Conservation (phyloP, 2,113 vertebrate species). For the Archilochus colubris region DNA sequence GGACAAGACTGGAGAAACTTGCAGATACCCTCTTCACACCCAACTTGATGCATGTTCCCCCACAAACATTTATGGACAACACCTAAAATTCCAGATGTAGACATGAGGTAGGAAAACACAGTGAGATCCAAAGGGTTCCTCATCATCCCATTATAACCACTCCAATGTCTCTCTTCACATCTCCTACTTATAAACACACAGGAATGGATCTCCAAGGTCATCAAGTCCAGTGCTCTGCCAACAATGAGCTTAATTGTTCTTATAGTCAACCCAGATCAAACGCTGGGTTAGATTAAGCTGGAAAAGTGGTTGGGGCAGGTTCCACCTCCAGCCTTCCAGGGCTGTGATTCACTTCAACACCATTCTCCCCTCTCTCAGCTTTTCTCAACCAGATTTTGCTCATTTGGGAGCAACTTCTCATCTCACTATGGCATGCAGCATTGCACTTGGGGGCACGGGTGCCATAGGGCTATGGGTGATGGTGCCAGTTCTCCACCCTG, state of each 20-base stretch:
- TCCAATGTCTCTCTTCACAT: background rate
- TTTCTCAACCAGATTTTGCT: background rate
- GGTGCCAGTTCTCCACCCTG: fast-evolving
- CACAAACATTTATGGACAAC: background rate
- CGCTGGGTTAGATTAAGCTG: background rate
- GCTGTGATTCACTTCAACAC: background rate
- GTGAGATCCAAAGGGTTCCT: background rate
- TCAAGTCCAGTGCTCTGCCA: slow-evolving; percentile 6
- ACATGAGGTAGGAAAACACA: background rate
- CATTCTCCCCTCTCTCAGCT: background rate
- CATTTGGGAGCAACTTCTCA: background rate
- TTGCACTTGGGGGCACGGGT: fast-evolving
- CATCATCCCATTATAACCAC: background rate
- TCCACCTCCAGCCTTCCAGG: background rate
- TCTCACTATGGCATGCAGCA: fast-evolving
- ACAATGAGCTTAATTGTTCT: background rate
- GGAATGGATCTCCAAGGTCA: slow-evolving; percentile 18
- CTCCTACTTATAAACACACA: background rate
- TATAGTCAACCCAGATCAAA: slow-evolving; percentile 22
- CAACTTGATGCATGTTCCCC: background rate
- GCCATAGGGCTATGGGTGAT: fast-evolving
- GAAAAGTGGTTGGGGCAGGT: slow-evolving; percentile 7
- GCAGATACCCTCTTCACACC: background rate
- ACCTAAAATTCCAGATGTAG: background rate
- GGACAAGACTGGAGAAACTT: background rate